These are phyloP conservation scores for Trogon melanurus DNA, from an alignment of 2,113 vertebrate species.

Conservation along the genomic window DNA sequence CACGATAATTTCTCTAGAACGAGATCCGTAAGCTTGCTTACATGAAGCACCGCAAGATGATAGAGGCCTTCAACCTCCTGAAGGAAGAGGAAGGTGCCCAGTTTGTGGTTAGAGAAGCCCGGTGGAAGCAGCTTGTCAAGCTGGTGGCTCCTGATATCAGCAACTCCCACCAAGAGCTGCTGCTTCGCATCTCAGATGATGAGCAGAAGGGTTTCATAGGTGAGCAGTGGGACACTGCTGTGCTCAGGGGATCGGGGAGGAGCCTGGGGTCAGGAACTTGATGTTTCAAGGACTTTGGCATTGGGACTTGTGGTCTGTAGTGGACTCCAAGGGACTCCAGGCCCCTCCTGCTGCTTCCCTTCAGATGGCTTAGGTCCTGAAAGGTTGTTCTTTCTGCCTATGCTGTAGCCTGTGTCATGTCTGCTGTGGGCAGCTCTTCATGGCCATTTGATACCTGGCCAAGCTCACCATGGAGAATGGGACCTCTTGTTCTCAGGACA, in stretches of 20 bases:
- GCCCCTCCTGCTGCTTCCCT: background rate
- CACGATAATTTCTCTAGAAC: constrained; percentile 73
- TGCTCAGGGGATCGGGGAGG: background rate
- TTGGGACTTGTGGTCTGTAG: background rate
- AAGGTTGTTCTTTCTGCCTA: background rate
- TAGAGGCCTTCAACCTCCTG: constrained; percentile 87
- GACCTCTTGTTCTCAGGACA: background rate
- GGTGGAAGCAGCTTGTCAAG: constrained; percentile 85
- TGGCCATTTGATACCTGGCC: background rate
- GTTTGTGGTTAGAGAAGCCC: constrained; percentile 77
- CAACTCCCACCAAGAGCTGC: constrained; percentile 84
- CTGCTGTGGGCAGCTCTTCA: background rate
- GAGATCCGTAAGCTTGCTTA: constrained; percentile 90
- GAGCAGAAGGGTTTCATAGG: constrained; percentile 83
- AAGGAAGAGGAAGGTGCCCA: constrained; percentile 77
- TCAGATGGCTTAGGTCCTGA: background rate
- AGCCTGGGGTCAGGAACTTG: background rate
- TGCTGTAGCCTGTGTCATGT: background rate
- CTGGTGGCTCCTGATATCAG: constrained; percentile 84
- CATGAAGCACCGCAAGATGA: constrained; percentile 90
- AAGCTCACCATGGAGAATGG: background rate
- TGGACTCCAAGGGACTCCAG: background rate
- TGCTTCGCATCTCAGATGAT: constrained; percentile 84
- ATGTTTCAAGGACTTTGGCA: background rate
- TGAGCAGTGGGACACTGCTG: constrained; percentile 56